phyloP scores from a whole-genome alignment of 2,888 invertebrate genomes.

The Melanophora roralis region DNA sequence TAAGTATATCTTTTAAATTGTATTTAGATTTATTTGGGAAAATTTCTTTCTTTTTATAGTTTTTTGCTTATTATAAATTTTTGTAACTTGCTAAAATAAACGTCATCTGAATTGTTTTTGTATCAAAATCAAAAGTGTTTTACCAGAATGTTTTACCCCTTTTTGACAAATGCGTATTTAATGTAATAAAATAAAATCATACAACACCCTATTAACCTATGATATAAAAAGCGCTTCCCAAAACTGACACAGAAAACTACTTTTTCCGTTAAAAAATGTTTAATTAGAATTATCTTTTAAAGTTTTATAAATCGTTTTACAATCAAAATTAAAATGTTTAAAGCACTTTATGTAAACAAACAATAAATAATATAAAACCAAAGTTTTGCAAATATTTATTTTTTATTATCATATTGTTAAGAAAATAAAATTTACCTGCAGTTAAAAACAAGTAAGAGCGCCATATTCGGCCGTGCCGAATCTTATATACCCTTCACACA shows the following conservation, averaged over 20 bases:
- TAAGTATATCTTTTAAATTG: background rate
- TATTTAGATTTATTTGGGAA: constrained; percentile 10
- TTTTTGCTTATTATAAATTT: constrained; percentile 12
- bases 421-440: constrained; percentile 43
- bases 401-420: constrained; percentile 37
- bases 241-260: background rate
- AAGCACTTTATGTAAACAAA: background rate
- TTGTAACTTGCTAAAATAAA: background rate
- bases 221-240: too few species aligned
- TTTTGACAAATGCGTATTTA: too few species aligned
- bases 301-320: background rate
- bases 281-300: background rate
- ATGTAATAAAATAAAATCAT: too few species aligned
- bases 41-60: constrained; percentile 12
- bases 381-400: constrained; percentile 32
- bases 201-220: background rate
- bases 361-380: constrained; percentile 8
- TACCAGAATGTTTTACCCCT: constrained; percentile 19
- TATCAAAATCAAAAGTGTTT: constrained; percentile 40
- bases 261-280: too few species aligned
- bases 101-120: constrained; percentile 3
- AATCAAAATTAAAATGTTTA: background rate
- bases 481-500: too few species aligned
- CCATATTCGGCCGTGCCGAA: background rate
- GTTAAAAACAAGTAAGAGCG: constrained; percentile 17